Evolutionary conservation across 2,888 invertebrate genomes (phyloP).

Genomic region (Eilema depressum): DNA sequence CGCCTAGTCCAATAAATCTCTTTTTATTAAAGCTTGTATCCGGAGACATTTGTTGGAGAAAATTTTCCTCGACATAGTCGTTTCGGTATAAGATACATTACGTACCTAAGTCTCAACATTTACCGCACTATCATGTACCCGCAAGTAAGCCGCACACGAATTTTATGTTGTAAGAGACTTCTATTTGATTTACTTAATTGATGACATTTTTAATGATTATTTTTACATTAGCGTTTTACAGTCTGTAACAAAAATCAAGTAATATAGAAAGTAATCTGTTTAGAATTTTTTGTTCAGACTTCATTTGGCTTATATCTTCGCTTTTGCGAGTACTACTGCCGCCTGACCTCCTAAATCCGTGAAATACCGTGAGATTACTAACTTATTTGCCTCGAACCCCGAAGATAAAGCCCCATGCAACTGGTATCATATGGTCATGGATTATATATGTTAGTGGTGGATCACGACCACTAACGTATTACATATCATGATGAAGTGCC

Average conservation of each 20-base stretch:
- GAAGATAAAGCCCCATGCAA: too few relatives aligned
- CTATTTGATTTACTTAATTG: neutral
- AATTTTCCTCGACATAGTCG: neutral
- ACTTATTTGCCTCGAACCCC: too few relatives aligned
- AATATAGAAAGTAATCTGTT: too few relatives aligned
- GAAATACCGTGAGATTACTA: too few relatives aligned
- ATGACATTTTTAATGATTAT: neutral
- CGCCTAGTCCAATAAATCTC: conserved; percentile 36
- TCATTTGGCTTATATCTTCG: too few relatives aligned
- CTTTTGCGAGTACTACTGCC: too few relatives aligned
- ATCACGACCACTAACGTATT: too few relatives aligned
- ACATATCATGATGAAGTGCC: neutral
- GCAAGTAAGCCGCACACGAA: neutral
- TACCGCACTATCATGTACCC: neutral
- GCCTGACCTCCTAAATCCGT: too few relatives aligned
- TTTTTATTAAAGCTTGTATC: conserved; percentile 27
- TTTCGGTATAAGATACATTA: neutral
- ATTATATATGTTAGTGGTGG: too few relatives aligned
- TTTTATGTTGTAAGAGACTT: neutral
- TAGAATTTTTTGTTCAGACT: too few relatives aligned
- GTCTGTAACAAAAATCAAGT: too few relatives aligned
- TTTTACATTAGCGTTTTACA: neutral
- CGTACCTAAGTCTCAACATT: neutral
- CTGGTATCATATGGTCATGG: too few relatives aligned
- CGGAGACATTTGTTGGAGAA: conserved; percentile 8